Evolutionary conservation across 2,113 vertebrate genomes (phyloP).

Genomic region (Colius striatus): DNA sequence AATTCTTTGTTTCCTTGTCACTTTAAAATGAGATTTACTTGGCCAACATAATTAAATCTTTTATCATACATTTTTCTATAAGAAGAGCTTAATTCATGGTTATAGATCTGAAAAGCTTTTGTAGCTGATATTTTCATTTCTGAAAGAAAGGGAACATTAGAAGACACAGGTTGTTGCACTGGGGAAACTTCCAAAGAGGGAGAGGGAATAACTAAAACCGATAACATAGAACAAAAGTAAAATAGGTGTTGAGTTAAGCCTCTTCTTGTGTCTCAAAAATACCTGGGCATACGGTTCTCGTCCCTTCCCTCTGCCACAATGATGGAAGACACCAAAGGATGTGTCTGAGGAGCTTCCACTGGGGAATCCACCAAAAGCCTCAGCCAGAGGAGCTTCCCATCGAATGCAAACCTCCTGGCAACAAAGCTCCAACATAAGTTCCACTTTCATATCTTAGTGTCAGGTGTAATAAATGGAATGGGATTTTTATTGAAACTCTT

Average conservation of each 20-base stretch:
- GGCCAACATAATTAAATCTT: constrained; percentile 45
- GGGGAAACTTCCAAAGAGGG: neutral
- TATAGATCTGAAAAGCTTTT: constrained; percentile 44
- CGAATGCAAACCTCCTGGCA: neutral
- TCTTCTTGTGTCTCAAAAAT: neutral
- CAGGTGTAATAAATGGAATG: neutral
- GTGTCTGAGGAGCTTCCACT: neutral
- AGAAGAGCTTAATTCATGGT: constrained; percentile 20
- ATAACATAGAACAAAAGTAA: neutral
- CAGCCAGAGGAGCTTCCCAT: neutral
- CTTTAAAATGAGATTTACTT: constrained; percentile 62
- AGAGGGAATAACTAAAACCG: neutral
- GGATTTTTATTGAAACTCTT: neutral
- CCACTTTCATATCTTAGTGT: neutral
- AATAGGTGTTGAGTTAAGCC: neutral
- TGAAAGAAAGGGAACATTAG: neutral
- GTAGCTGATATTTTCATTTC: constrained; percentile 19
- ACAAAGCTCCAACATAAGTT: neutral
- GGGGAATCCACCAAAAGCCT: neutral
- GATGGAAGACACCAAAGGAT: neutral
- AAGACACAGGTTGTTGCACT: neutral
- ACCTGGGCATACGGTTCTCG: neutral
- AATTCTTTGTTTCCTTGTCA: constrained; percentile 53
- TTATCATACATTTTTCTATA: constrained; percentile 52
- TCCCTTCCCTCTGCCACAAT: neutral